phyloP scores from a whole-genome alignment of 2,113 vertebrate genomes.

The Thalassoma bifasciatum region DNA sequence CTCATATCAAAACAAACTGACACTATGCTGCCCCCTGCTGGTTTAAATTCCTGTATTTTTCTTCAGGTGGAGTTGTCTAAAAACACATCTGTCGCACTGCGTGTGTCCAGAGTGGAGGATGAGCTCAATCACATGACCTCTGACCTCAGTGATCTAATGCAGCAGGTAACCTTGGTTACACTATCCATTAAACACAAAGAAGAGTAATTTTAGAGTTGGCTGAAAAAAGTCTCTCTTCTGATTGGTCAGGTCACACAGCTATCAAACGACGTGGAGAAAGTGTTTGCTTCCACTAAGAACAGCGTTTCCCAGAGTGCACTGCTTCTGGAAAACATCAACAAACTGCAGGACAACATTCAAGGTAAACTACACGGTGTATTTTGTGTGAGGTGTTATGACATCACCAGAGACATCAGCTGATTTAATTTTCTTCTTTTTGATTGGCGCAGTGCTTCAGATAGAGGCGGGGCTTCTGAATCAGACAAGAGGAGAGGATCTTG shows the following conservation, averaged over 20 bases:
- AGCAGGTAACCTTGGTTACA: constrained; percentile 43
- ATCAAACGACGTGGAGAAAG: constrained; percentile 63
- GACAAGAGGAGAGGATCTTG: constrained; percentile 73
- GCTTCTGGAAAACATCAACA: constrained; percentile 78
- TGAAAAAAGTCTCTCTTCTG: constrained; percentile 47
- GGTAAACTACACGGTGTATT: too few species aligned
- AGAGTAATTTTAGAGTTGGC: too few species aligned
- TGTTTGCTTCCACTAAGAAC: constrained; percentile 69
- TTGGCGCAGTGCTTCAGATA: constrained; percentile 80
- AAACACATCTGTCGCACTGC: neutral
- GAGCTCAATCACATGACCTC: constrained; percentile 32
- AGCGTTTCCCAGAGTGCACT: constrained; percentile 78
- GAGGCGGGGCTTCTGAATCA: constrained; percentile 82
- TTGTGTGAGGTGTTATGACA: too few species aligned
- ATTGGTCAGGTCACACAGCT: constrained; percentile 78
- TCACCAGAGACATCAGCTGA: neutral
- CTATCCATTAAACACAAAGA: too few species aligned
- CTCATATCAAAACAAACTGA: too few species aligned
- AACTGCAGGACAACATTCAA: constrained; percentile 79
- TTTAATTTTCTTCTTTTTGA: neutral
- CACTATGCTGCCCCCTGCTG: constrained; percentile 10
- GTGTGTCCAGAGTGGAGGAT: constrained; percentile 26
- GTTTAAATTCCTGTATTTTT: too few species aligned
- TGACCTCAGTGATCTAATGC: constrained; percentile 42
- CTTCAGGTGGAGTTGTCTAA: constrained; percentile 19